phyloP scores from a whole-genome alignment of 2,797 vertebrate genomes.

The Aselliscus stoliczkanus region DNA sequence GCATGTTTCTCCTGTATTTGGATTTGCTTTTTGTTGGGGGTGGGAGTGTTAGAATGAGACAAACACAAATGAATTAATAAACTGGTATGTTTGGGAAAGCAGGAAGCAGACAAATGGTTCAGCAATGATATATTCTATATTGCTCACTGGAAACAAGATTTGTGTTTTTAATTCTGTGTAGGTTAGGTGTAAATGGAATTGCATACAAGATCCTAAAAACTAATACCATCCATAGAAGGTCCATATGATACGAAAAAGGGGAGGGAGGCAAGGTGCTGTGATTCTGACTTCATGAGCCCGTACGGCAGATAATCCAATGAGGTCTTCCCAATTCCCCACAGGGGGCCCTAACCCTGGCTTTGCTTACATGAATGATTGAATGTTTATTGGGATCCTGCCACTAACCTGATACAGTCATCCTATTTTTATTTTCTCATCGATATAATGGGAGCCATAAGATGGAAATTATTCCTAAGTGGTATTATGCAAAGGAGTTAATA shows the following conservation, averaged over 20 bases:
- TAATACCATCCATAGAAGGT: not conserved
- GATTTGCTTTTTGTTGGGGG: not conserved
- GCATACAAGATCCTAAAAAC: conserved; percentile 30
- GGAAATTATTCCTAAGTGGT: not conserved
- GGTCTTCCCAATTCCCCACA: not conserved
- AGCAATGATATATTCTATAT: not conserved
- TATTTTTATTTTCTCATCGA: conserved; percentile 26
- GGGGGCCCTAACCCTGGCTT: not conserved
- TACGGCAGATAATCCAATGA: not conserved
- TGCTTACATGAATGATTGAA: not conserved
- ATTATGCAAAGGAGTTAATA: conserved; percentile 46
- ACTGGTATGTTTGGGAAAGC: not conserved
- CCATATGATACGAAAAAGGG: not conserved
- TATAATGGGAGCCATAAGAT: not conserved
- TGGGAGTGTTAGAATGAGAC: not conserved
- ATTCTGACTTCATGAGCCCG: not conserved
- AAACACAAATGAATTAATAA: not conserved
- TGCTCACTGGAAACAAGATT: not conserved
- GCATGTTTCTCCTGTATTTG: not conserved
- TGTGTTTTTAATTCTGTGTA: conserved; percentile 26
- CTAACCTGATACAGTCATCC: not conserved
- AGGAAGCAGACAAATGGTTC: not conserved
- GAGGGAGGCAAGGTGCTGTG: not conserved
- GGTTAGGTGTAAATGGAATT: not conserved
- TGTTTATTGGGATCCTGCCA: conserved; percentile 19